phyloP scores from a whole-genome alignment of 2,797 vertebrate genomes.

The Enteromius thamalakanensis region DNA sequence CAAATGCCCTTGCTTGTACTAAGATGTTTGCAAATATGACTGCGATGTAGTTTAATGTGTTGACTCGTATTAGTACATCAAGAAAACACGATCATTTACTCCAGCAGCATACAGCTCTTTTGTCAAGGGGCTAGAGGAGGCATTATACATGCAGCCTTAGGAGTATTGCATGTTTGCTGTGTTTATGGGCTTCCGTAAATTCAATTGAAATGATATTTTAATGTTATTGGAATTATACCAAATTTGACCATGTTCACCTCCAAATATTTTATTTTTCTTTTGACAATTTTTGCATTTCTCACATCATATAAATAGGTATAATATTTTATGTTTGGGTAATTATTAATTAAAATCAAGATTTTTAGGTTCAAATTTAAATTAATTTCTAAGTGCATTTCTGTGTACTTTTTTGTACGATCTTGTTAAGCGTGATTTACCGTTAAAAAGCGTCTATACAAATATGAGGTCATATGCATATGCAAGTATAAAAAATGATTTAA shows the following conservation, averaged over 20 bases:
- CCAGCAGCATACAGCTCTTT: neutral
- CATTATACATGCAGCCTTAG: too few species aligned
- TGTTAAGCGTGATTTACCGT: too few species aligned
- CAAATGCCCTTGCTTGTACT: constrained; percentile 34
- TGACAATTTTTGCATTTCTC: neutral
- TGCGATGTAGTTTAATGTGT: constrained; percentile 11
- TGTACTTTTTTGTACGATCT: neutral
- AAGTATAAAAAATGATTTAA: neutral
- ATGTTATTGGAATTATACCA: neutral
- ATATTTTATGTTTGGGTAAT: neutral
- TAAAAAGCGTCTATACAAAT: neutral
- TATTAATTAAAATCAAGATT: too few species aligned
- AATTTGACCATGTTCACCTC: neutral
- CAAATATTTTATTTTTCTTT: neutral
- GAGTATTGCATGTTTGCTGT: neutral
- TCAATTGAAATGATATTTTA: neutral
- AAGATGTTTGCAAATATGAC: constrained; percentile 30
- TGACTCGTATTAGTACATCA: constrained; percentile 28
- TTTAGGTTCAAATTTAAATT: neutral
- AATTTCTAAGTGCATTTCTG: neutral
- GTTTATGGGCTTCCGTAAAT: neutral
- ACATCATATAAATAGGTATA: neutral
- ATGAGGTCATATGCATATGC: neutral
- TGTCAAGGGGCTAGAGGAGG: neutral
- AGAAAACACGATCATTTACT: neutral